A percentile compares a stretch with the other conserved stretches of the same genome.
Conservation (phyloP, 2,797 vertebrate species). For the Sarcophilus harrisii region DNA sequence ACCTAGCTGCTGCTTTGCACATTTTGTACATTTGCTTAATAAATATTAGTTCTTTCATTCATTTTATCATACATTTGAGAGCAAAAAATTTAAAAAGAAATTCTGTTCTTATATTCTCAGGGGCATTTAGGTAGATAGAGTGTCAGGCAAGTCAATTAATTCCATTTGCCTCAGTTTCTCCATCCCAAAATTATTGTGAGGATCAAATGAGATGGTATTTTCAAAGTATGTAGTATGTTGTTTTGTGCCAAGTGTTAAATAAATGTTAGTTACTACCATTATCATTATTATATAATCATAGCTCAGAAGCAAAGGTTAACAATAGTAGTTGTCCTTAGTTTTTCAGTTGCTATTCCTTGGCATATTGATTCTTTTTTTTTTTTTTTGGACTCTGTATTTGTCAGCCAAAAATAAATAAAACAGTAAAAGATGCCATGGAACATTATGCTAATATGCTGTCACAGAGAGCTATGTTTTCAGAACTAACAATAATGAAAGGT, state of each 20-base stretch:
- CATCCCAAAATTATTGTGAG: neutral
- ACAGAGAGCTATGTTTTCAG: slow-evolving; percentile 3
- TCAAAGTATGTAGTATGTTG: neutral
- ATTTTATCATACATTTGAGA: neutral
- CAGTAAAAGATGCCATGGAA: slow-evolving; percentile 41
- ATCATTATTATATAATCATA: neutral
- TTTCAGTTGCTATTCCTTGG: neutral
- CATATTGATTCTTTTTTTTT: slow-evolving; percentile 39
- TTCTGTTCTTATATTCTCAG: slow-evolving; percentile 13
- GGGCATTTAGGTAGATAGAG: neutral
- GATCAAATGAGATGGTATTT: neutral
- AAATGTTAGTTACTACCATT: neutral
- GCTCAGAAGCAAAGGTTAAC: neutral
- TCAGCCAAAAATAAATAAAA: slow-evolving; percentile 22
- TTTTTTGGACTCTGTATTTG: slow-evolving; percentile 3
- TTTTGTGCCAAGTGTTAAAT: neutral
- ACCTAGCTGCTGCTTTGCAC: neutral
- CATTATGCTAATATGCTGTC: slow-evolving; percentile 14
- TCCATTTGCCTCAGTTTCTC: neutral
- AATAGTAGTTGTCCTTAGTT: neutral
- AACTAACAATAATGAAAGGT: slow-evolving; percentile 50
- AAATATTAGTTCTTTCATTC: neutral
- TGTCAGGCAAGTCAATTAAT: neutral
- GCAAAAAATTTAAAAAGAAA: slow-evolving; percentile 18
- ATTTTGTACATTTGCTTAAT: neutral